Conservation (phyloP, 2,113 vertebrate species). For the Mesembrinibis cayennensis region DNA sequence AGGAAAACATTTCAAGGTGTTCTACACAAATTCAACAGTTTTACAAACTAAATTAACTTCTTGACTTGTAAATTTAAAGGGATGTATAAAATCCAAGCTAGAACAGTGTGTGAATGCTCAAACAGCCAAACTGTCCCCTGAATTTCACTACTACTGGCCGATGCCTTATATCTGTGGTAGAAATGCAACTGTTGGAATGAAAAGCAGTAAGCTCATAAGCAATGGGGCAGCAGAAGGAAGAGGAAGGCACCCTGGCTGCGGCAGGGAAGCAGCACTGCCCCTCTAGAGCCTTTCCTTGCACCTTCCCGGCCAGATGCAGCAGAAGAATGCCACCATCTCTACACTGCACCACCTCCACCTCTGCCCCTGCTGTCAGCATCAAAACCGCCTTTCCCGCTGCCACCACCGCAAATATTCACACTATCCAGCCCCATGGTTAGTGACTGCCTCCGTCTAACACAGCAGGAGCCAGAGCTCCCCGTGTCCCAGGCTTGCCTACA, state of each 20-base stretch:
- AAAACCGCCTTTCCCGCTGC: not conserved
- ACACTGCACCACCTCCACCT: not conserved
- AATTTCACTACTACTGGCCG: not conserved
- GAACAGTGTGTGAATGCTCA: not conserved
- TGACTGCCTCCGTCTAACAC: not conserved
- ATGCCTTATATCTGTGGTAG: not conserved
- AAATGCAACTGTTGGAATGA: not conserved
- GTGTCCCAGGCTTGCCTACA: not conserved
- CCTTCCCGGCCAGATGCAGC: rapidly evolving
- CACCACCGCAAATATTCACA: not conserved
- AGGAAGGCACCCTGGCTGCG: not conserved
- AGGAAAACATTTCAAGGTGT: not conserved
- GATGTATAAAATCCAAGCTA: not conserved
- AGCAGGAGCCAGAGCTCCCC: not conserved
- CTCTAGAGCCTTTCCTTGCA: not conserved
- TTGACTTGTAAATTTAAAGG: not conserved
- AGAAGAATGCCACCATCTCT: not conserved
- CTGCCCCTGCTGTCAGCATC: not conserved
- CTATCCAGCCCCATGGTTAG: not conserved
- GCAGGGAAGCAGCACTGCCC: not conserved
- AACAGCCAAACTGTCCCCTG: not conserved
- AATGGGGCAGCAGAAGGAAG: not conserved
- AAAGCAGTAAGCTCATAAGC: rapidly evolving
- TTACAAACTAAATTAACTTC: not conserved
- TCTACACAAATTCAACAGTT: not conserved